Conservation (phyloP, 2,888 invertebrate genomes). For the Argyresthia albistria region DNA sequence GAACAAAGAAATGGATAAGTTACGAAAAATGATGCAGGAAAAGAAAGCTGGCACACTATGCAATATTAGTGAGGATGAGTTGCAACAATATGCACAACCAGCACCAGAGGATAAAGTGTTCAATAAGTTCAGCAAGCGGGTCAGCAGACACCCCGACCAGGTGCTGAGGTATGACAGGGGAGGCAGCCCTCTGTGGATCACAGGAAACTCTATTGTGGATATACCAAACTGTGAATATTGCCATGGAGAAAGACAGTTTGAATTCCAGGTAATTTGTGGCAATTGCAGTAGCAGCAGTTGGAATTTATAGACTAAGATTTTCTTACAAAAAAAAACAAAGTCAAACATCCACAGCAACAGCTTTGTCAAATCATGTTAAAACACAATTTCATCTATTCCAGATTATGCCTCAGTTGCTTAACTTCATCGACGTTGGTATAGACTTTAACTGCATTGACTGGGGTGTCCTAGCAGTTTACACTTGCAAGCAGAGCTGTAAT, state of each 20-base stretch:
- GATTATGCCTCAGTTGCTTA: constrained; percentile 88
- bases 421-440: constrained; percentile 76
- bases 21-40: constrained; percentile 59
- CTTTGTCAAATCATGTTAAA: no score
- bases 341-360: no score
- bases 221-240: constrained; percentile 82
- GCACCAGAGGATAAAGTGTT: constrained; percentile 83
- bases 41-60: constrained; percentile 76
- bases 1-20: constrained; percentile 53
- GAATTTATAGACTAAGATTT: no score
- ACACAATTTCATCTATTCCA: constrained; percentile 37
- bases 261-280: constrained; percentile 84
- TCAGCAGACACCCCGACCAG: constrained; percentile 84
- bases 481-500: constrained; percentile 85
- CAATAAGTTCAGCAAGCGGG: constrained; percentile 80
- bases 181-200: constrained; percentile 89
- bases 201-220: constrained; percentile 59
- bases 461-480: constrained; percentile 90
- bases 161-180: constrained; percentile 84
- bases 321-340: no score
- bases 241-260: constrained; percentile 83
- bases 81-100: constrained; percentile 75
- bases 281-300: no score
- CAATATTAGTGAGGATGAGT: constrained; percentile 76
- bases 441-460: constrained; percentile 83